Evolutionary conservation across 2,888 invertebrate genomes (phyloP).

Genomic region (Campopleginae sp.): DNA sequence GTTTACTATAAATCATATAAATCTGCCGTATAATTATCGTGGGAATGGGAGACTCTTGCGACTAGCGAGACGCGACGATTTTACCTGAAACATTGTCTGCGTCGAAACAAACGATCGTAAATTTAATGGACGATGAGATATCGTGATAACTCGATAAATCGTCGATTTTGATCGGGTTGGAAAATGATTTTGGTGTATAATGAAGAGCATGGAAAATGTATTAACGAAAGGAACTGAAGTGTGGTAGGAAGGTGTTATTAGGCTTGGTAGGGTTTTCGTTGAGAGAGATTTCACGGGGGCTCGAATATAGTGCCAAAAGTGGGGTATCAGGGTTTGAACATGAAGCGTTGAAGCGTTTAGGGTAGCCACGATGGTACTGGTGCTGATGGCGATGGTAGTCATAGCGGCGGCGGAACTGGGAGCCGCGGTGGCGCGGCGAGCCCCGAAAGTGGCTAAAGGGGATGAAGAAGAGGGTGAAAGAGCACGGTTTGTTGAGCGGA

Average conservation of each 20-base stretch:
- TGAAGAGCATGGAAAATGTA: conserved; percentile 26
- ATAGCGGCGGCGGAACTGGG: conserved; percentile 40
- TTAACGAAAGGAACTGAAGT: conserved; percentile 20
- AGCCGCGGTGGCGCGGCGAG: conserved; percentile 58
- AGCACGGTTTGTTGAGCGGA: conserved; percentile 68
- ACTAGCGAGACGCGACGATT: not conserved
- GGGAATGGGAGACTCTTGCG: not conserved
- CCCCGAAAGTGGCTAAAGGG: conserved; percentile 58
- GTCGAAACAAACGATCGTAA: not conserved
- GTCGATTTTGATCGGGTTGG: conserved; percentile 9
- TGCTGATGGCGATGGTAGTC: conserved; percentile 36
- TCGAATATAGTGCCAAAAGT: conserved; percentile 31
- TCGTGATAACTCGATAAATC: not conserved
- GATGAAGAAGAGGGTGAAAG: conserved; percentile 76
- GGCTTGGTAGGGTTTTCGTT: conserved; percentile 21
- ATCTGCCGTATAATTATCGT: not conserved
- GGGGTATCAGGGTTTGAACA: conserved; percentile 48
- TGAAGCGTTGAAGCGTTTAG: conserved; percentile 56
- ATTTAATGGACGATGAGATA: not conserved
- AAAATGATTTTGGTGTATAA: conserved; percentile 16
- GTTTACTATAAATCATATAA: not conserved
- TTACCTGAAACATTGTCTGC: not conserved
- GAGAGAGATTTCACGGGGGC: conserved; percentile 29
- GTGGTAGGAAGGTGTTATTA: conserved; percentile 32
- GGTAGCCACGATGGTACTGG: conserved; percentile 45